Evolutionary conservation across 2,113 vertebrate species (phyloP), one percentile per base, ranked within the genome.

Genomic region (Strigops habroptila): DNA sequence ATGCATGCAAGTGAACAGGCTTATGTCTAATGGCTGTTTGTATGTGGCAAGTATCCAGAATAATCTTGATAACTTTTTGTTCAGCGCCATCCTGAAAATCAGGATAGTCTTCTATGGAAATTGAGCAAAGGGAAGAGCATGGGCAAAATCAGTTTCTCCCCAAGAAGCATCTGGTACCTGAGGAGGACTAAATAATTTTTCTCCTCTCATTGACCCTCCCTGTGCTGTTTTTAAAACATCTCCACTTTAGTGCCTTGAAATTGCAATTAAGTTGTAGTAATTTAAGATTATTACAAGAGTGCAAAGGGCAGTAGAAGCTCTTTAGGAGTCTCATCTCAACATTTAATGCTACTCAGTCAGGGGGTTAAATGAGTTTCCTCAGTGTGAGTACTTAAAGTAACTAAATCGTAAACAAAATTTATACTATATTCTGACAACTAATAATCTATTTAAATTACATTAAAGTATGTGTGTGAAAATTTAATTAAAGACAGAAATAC

Each of bases 321-420:
- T 97, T 97, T 97, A 91, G 97, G 96, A 97, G 96, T 91, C 96
- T 97, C 94, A 84, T 97, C 92, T 97, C 96, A 89, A 91, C 86
- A 91, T 92, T 96, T 97, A 97, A 96, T 96, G 95, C 95, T 95
- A 90, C 90, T 95, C 94, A 93, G 91, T 97, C 95, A 86, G 96
- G 95, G 97, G 97, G 97, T 98, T 98, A 98, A 98, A 98, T 97
- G 96, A 98, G 97, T 98, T 98, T 97, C 97, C 94, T 97, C 95
- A 39, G n/a, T 94, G 94, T 23, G 68, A 97, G 98, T 98, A 97
- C 98, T 98, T 98, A 97, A 98, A 98, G 97, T 92, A 98, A 97
- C 97, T 97, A 97, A 98, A 98, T 98, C 96, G 77, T 98, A 98
- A 98, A 98, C 98, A 98, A 98, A 98, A 98, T 98, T 98, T 98